Evolutionary conservation across 2,797 vertebrate genomes (phyloP), one percentile per base, ranked within the genome.

Genomic region (Propithecus deckenii): DNA sequence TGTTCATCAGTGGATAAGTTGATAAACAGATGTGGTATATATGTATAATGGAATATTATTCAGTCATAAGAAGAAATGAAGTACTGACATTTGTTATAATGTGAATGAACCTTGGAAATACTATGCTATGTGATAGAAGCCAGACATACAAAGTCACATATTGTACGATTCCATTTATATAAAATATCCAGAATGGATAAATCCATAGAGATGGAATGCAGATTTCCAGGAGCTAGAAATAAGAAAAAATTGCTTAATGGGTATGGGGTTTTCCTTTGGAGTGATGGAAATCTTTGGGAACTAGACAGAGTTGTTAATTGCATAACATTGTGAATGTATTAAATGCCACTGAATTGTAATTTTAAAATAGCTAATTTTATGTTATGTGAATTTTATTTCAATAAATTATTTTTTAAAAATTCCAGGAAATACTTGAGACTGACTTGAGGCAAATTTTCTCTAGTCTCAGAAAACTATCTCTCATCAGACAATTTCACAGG

Each of bases 371-470:
- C 67, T 41, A 50, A 76, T 41, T 90, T 78, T 85, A 65, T 22
- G 50, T 48, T 57, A 59, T 35, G 17, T 90, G 52, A 90, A 38
- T 95, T 94, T 61, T 75, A 23, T 46, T 67, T 74, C 89, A 91
- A 79, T 87, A 48, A 75, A 96, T 96, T 35, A 15, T 83, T 38
- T 78, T 55, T 91, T 98, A 99, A 99, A 99, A 97, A 99, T 99
- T 96, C 99, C 99, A 0, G 99, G 99, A 97, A 98, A 55, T 98
- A 98, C 98, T 99, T 99, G 75, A 99, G 99, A 83, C 97, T 99
- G 76, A 99, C 98, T 99, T 99, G 96, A 99, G 99, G 98, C 99
- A 99, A 98, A 99, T 99, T 99, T 99, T 99, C 98, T 99, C 38
- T 35, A 32, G 43, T 17, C 52, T 38, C 17, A 6, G n/a, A 67